Evolutionary conservation across 2,888 invertebrate species (phyloP), one percentile per base, ranked within the genome.

Genomic region (Camptogramma bilineatum): DNA sequence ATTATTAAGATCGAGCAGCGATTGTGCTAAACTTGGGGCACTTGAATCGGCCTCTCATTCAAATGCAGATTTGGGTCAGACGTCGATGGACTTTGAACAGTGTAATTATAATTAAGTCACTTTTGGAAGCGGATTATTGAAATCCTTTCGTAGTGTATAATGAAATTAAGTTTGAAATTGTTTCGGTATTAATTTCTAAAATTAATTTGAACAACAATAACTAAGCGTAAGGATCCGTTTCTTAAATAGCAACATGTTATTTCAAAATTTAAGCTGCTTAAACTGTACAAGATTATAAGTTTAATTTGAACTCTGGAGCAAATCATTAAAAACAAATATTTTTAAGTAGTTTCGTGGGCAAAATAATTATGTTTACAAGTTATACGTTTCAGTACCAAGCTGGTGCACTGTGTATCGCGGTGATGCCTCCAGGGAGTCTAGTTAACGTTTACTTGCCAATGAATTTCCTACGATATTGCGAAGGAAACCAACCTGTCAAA

Each of bases 11-110:
- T 90, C 75, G 84, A 82, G 79, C 78, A 80, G 78, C 80, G 87
- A 92, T 91, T 90, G 88, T 86, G 82, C 81, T 82, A 78, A 91
- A 87, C 83, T 91, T 87, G 75, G 80, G 80, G 79, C 79, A 84
- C 76, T 83, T 80, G 82, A 84, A 82, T 77, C 76, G 75, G 78
- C 76, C 79, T 78, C 81, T 85, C 77, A 89, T 90, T 91, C 88
- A 85, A 84, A 88, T 91, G 88, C 84, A 91, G 85, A 91, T 91
- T 86, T 86, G 84, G 90, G 91, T 90, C 90, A 86, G 85, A 79
- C 83, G 79, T 82, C 86, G 84, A 88, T 90, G 87, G 87, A 85
- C 77, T 88, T 81, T 78, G 81, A 87, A 87, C 85, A 86, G 78
- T 84, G 82, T 86, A 86, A 89, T 90, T 88, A 56, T 50, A 57